phyloP scores from a whole-genome alignment of 2,888 invertebrate genomes.

The Osedax fenrisi region DNA sequence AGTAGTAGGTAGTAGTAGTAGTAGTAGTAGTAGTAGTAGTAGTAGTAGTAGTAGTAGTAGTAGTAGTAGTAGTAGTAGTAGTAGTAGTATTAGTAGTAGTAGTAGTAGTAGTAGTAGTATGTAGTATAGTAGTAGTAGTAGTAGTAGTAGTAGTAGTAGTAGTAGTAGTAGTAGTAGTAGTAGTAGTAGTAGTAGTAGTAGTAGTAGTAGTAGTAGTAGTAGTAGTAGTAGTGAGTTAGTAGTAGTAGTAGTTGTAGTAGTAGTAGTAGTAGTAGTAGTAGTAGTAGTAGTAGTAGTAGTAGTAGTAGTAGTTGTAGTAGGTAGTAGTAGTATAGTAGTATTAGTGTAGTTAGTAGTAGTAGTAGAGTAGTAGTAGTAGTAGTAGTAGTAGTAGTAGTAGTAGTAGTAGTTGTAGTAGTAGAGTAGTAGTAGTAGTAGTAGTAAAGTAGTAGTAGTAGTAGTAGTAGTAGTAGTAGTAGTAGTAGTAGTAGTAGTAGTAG shows the following conservation, averaged over 20 bases:
- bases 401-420: neutral
- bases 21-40: neutral
- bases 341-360: neutral
- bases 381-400: conserved; percentile 9
- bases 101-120: neutral
- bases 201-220: neutral
- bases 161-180: neutral
- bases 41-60: neutral
- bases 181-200: neutral
- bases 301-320: neutral
- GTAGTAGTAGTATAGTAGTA: neutral
- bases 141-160: neutral
- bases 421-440: conserved; percentile 5
- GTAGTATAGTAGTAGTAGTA: neutral
- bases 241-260: neutral
- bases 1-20: neutral
- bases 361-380: conserved; percentile 4
- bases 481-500: neutral
- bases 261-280: neutral
- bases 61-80: neutral
- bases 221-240: neutral
- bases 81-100: neutral
- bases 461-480: neutral
- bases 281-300: neutral
- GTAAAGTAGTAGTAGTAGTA: conserved; percentile 12